Evolutionary conservation across 1,140 invertebrate species (phyloP).

Genomic region (Aphidius gifuensis): DNA sequence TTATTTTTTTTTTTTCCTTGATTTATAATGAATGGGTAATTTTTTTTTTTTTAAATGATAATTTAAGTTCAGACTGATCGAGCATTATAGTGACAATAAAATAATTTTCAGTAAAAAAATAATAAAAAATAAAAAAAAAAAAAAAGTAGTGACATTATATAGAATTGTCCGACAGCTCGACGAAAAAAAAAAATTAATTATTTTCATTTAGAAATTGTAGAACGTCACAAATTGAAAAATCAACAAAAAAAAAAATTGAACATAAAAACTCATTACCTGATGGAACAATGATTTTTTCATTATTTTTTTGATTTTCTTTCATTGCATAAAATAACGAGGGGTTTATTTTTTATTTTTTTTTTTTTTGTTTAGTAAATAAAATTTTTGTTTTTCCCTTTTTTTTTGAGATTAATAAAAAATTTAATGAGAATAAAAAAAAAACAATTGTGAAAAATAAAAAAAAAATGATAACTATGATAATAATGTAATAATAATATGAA

Average conservation of each 20-base stretch:
- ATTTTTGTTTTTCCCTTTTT: slow-evolving; percentile 24
- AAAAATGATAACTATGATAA: slow-evolving; percentile 28
- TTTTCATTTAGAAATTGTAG: background rate
- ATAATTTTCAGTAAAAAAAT: slow-evolving; percentile 14
- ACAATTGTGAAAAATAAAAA: slow-evolving; percentile 29
- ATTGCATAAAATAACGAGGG: too few species aligned
- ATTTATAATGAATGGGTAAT: too few species aligned
- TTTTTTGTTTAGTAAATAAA: slow-evolving; percentile 8
- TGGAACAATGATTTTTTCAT: background rate
- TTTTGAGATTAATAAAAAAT: slow-evolving; percentile 24
- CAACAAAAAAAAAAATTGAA: background rate
- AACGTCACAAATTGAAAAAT: background rate
- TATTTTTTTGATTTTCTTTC: slow-evolving; percentile 6
- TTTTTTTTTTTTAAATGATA: background rate
- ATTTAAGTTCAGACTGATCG: background rate
- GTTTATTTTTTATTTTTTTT: too few species aligned
- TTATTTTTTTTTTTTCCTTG: too few species aligned
- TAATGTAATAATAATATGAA: background rate
- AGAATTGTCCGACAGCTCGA: background rate
- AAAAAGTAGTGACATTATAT: background rate
- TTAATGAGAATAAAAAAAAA: slow-evolving; percentile 28
- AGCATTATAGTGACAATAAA: slow-evolving; percentile 23
- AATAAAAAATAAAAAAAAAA: background rate
- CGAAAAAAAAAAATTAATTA: background rate
- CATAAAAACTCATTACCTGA: slow-evolving; percentile 21